Evolutionary conservation across 2,888 invertebrate genomes (phyloP), one percentile per base, ranked within the genome.

Genomic region (Caenorhabditis sp.): DNA sequence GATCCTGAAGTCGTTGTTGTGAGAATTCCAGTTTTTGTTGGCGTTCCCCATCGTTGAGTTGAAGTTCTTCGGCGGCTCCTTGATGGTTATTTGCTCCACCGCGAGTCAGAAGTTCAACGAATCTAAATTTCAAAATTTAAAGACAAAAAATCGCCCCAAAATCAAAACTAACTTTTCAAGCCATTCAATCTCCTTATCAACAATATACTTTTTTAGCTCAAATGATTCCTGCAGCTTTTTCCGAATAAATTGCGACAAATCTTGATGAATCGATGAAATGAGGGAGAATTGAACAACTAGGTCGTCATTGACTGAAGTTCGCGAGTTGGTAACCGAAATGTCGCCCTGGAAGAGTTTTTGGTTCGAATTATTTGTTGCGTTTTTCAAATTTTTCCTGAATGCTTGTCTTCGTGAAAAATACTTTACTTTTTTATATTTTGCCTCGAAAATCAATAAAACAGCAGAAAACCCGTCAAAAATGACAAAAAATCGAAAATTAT

Each of bases 71-170:
- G 35, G 32, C 32, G 4, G 32, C 32, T 32, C 9, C 32, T 9
- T 72, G 53, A 11, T 71, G 71, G 35, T 72, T 72, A 24, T 72
- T 72, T 24, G 24, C 62, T n/a, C 15, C 11, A 2, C 22, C 1
- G 1, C 8, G 18, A 15, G 44, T 20, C 24, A 71, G 44, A 15
- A 18, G 44, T 8, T 28, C 64, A 5, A 72, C 24, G 20, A 55
- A 64, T 47, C 70, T 71, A 50, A 32, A 32, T 50, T 9, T 32
- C 1, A 32, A 8, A 1, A 20, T 9, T 24, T 8, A n/a, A n/a
- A n/a, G n/a, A n/a, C n/a, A n/a, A n/a, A n/a, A n/a, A n/a, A n/a
- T n/a, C n/a, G n/a, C n/a, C n/a, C n/a, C n/a, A n/a, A n/a, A n/a
- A n/a, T n/a, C n/a, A 9, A 44, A 55, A 37, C 51, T 61, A 0